Base-by-base conservation (phyloP, 2,888 invertebrate species). In the Spilosoma lubricipeda region DNA sequence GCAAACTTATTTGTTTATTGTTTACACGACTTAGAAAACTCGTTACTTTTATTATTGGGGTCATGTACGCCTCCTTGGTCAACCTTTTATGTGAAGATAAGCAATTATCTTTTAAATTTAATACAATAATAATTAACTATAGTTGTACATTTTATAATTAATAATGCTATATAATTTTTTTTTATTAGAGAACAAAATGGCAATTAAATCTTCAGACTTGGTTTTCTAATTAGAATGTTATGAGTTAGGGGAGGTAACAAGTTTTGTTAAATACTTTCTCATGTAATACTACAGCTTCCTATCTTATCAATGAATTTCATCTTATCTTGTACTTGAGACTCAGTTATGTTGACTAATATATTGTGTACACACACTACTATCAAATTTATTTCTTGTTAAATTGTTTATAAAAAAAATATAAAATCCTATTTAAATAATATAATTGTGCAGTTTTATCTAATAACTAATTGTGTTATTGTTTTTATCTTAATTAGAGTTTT, bases 11-110 rank as follows among this genome's bases (percentile, higher is more conserved):
- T 86, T 86, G 80, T 82, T 83, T 84, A 85, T 72, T 83, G 65
- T 85, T 85, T 86, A 83, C 74, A 79, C 81, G 73, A 15, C 71
- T 75, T 82, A 78, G 75, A 80, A 77, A 82, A 77, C 78, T 84
- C 64, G 76, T 76, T 84, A 81, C 80, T 23, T 83, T 86, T 39
- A 18, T 42, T 71, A 81, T 86, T 83, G 80, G 82, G 83, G 82
- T 86, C 85, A 80, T 81, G 71, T 82, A 81, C 85, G 87, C 85
- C 85, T 85, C 81, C 82, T 82, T 80, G 69, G 68, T 77, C 70
- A 23, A 48, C 48, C 7, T 33, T 45, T 64, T 71, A 65, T 48
- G n/a, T 65, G 13, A 15, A 71, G 27, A 71, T 36, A 27, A 33
- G 74, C 69, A 79, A 74, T 78, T 80, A 78, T 77, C 70, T 70